Conservation (phyloP, 2,113 vertebrate species). For the Prionailurus bengalensis region DNA sequence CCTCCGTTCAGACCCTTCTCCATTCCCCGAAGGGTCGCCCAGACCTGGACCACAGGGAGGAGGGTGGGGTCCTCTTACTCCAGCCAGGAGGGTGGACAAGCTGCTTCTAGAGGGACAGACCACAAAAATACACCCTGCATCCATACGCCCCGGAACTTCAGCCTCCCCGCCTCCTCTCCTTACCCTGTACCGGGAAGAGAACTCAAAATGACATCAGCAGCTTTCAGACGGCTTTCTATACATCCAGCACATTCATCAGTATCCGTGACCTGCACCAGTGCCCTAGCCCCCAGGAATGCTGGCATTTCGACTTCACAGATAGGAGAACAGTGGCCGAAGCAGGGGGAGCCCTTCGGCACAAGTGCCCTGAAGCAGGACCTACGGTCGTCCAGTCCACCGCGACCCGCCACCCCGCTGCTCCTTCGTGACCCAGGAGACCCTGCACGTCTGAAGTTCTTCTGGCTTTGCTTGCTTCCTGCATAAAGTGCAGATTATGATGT, state of each 20-base stretch:
- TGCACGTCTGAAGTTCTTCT: accelerated
- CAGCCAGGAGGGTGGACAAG: no score
- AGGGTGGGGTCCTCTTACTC: neutral
- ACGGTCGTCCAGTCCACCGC: neutral
- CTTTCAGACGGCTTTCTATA: neutral
- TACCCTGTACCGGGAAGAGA: neutral
- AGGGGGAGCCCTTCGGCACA: no score
- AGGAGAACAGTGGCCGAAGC: neutral
- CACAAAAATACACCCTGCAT: neutral
- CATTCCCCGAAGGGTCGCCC: accelerated
- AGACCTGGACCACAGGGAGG: neutral
- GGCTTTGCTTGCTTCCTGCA: neutral
- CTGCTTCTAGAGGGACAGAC: neutral
- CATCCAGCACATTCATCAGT: neutral
- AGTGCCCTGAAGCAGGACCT: no score
- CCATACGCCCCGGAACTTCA: neutral
- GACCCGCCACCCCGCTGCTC: neutral
- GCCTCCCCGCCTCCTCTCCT: neutral
- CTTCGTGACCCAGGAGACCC: neutral
- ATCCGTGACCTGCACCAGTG: neutral
- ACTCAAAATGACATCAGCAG: neutral
- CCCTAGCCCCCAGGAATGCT: neutral
- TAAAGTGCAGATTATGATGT: neutral
- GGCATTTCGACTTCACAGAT: no score
- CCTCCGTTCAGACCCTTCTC: neutral